A percentile compares a stretch with the other conserved stretches of the same genome.
phyloP scores from a whole-genome alignment of 2,797 vertebrate species.

The Peromyscus aztecus region DNA sequence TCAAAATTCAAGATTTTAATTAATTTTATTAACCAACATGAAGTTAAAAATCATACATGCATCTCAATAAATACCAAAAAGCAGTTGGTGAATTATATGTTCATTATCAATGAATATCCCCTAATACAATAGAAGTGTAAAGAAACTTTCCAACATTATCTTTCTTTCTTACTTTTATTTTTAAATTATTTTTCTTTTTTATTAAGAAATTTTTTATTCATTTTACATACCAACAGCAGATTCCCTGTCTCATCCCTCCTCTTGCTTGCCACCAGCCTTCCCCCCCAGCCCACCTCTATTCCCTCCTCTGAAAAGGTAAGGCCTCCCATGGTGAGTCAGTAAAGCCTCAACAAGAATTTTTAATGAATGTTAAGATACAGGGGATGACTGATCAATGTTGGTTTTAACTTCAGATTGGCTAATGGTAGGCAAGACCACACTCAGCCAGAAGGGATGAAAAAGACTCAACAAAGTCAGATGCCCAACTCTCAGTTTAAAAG shows the following conservation, averaged over 20 bases:
- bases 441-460: background rate
- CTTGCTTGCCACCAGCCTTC: no score
- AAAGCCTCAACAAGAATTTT: background rate
- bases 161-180: background rate
- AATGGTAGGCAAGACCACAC: background rate
- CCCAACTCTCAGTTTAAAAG: background rate
- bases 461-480: background rate
- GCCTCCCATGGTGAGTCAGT: no score
- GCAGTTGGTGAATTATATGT: background rate
- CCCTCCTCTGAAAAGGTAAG: no score
- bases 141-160: background rate
- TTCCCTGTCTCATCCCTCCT: no score
- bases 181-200: no score
- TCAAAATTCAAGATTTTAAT: constrained; percentile 8
- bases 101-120: background rate
- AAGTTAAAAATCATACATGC: background rate
- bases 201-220: no score
- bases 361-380: background rate
- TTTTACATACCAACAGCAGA: no score
- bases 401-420: background rate
- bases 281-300: no score
- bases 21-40: background rate
- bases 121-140: background rate
- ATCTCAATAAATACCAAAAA: background rate
- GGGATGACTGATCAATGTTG: background rate